Conservation (phyloP, 2,113 vertebrate genomes). For the Eurystomus gularis region DNA sequence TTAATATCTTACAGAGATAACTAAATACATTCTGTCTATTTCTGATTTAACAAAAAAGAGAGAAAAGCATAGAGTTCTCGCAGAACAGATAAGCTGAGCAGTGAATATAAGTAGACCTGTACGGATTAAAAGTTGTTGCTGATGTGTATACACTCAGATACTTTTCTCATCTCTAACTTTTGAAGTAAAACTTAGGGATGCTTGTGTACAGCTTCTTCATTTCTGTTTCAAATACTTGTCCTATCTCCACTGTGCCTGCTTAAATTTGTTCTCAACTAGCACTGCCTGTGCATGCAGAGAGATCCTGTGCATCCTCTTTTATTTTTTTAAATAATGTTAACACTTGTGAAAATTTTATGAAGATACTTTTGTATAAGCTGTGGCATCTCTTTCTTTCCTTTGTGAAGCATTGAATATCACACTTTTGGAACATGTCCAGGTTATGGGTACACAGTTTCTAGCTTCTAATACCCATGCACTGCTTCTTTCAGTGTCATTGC, state of each 20-base stretch:
- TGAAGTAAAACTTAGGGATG: constrained; percentile 60
- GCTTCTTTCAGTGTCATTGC: constrained; percentile 70
- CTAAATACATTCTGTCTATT: constrained; percentile 52
- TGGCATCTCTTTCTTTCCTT: constrained; percentile 87
- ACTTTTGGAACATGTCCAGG: constrained; percentile 80
- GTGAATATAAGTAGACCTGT: constrained; percentile 69
- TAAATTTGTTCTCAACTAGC: constrained; percentile 87
- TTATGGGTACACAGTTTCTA: constrained; percentile 73
- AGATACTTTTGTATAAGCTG: constrained; percentile 88
- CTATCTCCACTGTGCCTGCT: constrained; percentile 86
- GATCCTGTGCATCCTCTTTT: constrained; percentile 90
- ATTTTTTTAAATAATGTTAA: constrained; percentile 89
- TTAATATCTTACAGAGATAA: constrained; percentile 53
- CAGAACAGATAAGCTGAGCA: constrained; percentile 74
- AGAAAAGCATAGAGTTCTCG: constrained; percentile 56
- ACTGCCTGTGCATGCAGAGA: constrained; percentile 90
- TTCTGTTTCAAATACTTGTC: constrained; percentile 66
- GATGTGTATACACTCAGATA: constrained; percentile 61
- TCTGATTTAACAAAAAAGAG: constrained; percentile 35
- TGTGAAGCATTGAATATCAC: constrained; percentile 81
- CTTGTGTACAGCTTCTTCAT: constrained; percentile 73
- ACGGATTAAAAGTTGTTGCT: constrained; percentile 58
- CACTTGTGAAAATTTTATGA: constrained; percentile 94
- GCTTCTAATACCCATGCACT: constrained; percentile 74
- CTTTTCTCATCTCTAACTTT: constrained; percentile 69